Base-by-base conservation (phyloP, 2,797 vertebrate species). In the Brotula barbata region DNA sequence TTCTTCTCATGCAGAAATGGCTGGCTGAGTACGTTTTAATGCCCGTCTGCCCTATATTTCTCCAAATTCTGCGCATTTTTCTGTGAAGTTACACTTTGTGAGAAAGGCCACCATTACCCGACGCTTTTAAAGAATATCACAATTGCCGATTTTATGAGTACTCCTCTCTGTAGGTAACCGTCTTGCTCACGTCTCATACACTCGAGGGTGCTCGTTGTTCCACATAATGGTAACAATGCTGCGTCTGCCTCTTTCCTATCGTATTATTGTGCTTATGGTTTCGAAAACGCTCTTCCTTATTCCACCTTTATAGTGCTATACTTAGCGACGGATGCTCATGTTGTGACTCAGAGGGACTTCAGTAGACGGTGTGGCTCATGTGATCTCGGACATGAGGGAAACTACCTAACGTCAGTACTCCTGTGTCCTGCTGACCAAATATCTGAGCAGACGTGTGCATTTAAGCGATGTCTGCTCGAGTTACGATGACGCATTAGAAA, bases 391-490 rank as follows among this genome's bases (percentile, higher is more conserved):
- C n/a, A n/a, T n/a, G n/a, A n/a, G 55, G 71, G 65, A 53, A 73
- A 3, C 43, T 56, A 43, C 78, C 75, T 75, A 77, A 68, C 70
- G 67, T 83, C 78, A 77, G 68, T 68, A 84, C 76, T 80, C 75
- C 52, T 68, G 64, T 44, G 25, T 53, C 61, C 65, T 37, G 75
- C 73, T 63, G 64, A 58, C 51, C 62, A 61, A 70, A 75, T 70
- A 81, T 83, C 59, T n/a, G 59, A 81, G 73, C 47, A 14, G 52
- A 73, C 66, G n/a, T 74, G 51, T 60, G 73, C 82, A 75, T 82
- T 75, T 73, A 58, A 78, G 81, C 58, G 58, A 56, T 77, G 71
- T 79, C 81, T 78, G 77, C 81, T 80, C 46, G 51, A 75, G 73
- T 83, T 85, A 73, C 75, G 68, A 41, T 72, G 71, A 82, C 39